A percentile compares a stretch with the other conserved stretches of the same genome.
These are phyloP conservation scores for Ataeniobius toweri DNA, from an alignment of 2,797 vertebrate species.

Conservation along the genomic window DNA sequence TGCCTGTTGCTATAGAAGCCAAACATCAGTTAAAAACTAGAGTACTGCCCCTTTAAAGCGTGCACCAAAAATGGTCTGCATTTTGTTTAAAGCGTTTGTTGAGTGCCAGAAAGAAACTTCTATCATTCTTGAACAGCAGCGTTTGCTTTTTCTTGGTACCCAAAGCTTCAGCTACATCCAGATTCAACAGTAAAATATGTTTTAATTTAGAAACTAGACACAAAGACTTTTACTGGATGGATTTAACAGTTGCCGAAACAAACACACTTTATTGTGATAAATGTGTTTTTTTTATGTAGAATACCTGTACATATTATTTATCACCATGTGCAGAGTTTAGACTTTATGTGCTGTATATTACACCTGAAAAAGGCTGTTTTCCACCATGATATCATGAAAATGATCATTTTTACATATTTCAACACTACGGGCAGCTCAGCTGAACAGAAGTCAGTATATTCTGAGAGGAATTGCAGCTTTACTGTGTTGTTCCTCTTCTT, in stretches of 20 bases:
- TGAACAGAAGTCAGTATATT: conserved; percentile 1
- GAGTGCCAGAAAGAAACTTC: background rate
- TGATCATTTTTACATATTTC: background rate
- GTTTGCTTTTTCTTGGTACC: conserved; percentile 26
- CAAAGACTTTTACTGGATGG: conserved; percentile 54
- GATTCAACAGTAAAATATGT: conserved; percentile 30
- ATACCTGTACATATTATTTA: conserved; percentile 43
- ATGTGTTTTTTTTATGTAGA: conserved; percentile 25
- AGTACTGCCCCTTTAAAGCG: conserved; percentile 26
- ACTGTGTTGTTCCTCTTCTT: background rate
- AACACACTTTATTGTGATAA: conserved; percentile 31
- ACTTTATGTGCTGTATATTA: conserved; percentile 33
- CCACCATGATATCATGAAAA: too few species aligned
- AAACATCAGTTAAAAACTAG: background rate
- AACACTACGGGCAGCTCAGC: conserved; percentile 24
- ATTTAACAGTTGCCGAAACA: conserved; percentile 70
- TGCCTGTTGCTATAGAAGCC: background rate
- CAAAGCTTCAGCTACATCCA: conserved; percentile 47
- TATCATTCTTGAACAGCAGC: background rate
- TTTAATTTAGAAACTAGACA: background rate
- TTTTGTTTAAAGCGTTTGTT: background rate
- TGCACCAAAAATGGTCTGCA: background rate
- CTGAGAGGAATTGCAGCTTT: background rate
- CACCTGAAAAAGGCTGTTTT: conserved; percentile 11
- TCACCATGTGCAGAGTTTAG: conserved; percentile 30